Percentiles rank a stretch among this genome's conserved stretches.
These are phyloP conservation scores for Cephus runcator DNA, from an alignment of 2,888 invertebrate species.

Conservation along the genomic window DNA sequence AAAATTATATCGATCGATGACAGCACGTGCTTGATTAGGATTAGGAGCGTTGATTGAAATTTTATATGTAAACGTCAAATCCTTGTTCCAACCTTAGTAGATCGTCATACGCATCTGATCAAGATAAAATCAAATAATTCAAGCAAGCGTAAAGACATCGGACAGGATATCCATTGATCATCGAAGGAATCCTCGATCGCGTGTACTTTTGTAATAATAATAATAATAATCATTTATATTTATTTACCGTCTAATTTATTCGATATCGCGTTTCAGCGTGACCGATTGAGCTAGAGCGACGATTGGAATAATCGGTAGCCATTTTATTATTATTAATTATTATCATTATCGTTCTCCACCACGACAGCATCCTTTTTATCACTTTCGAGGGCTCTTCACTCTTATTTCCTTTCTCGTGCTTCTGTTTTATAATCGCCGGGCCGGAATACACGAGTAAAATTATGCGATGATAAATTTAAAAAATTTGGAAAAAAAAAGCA, in stretches of 20 bases:
- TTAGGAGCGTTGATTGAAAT: conserved; percentile 44
- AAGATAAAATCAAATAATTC: not conserved
- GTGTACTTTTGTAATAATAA: not conserved
- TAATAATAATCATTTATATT: conserved; percentile 32
- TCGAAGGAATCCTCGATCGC: not conserved
- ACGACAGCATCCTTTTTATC: not conserved
- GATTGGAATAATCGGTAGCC: not conserved
- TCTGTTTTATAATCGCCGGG: not conserved
- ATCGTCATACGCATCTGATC: not conserved
- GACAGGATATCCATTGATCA: not conserved
- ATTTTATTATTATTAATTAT: not conserved
- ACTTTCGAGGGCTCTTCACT: not conserved
- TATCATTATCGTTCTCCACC: not conserved
- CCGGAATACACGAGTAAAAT: not conserved
- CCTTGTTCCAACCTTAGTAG: not conserved
- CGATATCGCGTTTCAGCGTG: not conserved
- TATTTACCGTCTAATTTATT: conserved; percentile 47
- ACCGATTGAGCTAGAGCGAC: not conserved
- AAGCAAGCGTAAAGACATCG: not conserved
- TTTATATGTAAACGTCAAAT: conserved; percentile 43
- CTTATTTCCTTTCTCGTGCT: not conserved
- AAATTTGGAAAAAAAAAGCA: not conserved
- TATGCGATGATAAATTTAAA: not conserved
- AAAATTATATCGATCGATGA: conserved; percentile 14
- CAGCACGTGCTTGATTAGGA: conserved; percentile 34